Evolutionary conservation across 1,140 invertebrate species (phyloP), one percentile per base, ranked within the genome.

Genomic region (Metopolophium dirhodum): DNA sequence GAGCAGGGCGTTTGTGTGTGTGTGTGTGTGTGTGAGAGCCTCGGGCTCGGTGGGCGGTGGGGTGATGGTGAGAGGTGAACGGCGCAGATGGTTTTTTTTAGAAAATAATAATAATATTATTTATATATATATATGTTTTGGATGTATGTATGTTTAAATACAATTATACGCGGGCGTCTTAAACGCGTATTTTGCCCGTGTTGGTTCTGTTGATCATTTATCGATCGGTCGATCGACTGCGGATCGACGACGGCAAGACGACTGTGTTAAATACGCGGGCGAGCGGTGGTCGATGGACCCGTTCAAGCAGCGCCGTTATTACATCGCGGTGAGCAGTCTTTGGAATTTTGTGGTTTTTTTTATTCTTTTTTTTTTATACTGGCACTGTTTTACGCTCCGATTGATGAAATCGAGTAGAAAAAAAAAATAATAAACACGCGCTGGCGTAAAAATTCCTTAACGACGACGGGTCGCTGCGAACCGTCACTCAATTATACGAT

Each of bases 71-170:
- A 90, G 61, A 91, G 90, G 68, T n/a, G 68, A 49, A 83, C 61
- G 90, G 90, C 41, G 90, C 90, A 91, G 90, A 91, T 91, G 90
- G 90, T 91, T 91, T n/a, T 77, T 77, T 77, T 77, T n/a, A 68
- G 61, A 68, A 68, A 68, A 68, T 30, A 68, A 68, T 68, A 68
- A 68, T 68, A 77, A 77, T 77, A 77, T 77, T 77, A 77, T 77
- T 77, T 77, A 77, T 77, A n/a, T 35, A n/a, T 68, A n/a, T 26
- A 57, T 47, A 26, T 68, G 37, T 37, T 83, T 47, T 41, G 41
- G 41, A 20, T 82, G 18, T 82, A 2, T 22, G 82, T 85, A 45
- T 30, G 82, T 83, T n/a, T 77, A 8, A 45, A 54, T 22, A 54
- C 51, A 54, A 54, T 54, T 11, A 85, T 85, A 26, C 85, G 26